Conservation (phyloP, 92 coral and sea anemone species). For the Epizoanthus illoricatus region DNA sequence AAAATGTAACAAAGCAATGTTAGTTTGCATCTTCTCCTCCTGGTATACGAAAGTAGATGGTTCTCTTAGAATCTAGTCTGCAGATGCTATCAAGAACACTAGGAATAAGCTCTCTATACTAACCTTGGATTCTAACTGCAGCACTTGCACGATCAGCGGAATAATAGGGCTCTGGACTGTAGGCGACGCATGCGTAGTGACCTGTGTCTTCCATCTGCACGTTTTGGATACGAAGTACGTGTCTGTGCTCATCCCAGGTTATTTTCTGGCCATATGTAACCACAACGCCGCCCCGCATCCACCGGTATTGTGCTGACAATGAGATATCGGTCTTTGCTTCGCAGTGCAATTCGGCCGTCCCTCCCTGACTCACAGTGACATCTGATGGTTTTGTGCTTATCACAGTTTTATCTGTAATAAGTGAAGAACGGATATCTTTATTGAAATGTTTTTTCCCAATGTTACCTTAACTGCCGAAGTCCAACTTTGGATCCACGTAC, state of each 20-base stretch:
- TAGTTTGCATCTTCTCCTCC: too few relatives aligned
- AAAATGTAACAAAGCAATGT: too few relatives aligned
- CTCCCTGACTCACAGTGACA: neutral
- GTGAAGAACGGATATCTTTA: neutral
- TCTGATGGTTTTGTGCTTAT: neutral
- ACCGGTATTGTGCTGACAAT: neutral
- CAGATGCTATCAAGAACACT: neutral
- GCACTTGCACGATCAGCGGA: conserved; percentile 11
- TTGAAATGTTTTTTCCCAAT: too few relatives aligned
- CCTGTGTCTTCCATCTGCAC: conserved; percentile 8
- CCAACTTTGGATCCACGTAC: too few relatives aligned
- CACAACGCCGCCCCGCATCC: neutral
- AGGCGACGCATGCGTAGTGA: conserved; percentile 6
- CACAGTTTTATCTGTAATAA: neutral
- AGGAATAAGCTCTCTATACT: neutral
- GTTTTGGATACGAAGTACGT: neutral
- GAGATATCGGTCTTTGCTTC: conserved; percentile 5
- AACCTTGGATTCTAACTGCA: conserved; percentile 8
- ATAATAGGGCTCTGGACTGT: conserved; percentile 7
- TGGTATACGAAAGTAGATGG: too few relatives aligned
- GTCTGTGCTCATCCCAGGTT: conserved; percentile 1
- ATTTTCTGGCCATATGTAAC: neutral
- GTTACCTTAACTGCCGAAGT: too few relatives aligned
- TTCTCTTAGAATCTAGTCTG: too few relatives aligned
- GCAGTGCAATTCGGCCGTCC: conserved; percentile 13